Evolutionary conservation across 37 sponge, comb jelly and placozoan genomes (phyloP).

Genomic region (Axinella damicornis): DNA sequence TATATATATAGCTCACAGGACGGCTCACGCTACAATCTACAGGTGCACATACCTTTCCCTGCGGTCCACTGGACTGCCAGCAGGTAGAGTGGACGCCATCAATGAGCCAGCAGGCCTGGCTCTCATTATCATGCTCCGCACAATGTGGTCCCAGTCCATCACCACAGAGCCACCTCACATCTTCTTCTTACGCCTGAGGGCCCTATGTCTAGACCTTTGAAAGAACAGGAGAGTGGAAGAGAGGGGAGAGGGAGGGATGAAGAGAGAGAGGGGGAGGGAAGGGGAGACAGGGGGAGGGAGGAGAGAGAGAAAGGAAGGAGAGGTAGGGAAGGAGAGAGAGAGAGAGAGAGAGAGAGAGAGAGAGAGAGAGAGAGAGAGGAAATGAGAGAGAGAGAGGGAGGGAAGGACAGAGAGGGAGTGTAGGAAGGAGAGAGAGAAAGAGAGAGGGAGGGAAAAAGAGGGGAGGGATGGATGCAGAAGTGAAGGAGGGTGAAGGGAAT

Average conservation of each 20-base stretch:
- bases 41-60: conserved; percentile 75
- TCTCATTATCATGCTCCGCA: conserved; percentile 68
- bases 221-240: not conserved
- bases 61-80: conserved; percentile 94
- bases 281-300: not conserved
- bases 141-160: conserved; percentile 91
- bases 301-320: not conserved
- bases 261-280: not conserved
- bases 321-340: not conserved
- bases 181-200: conserved; percentile 47
- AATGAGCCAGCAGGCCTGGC: conserved; percentile 59
- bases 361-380: not conserved
- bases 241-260: too few species aligned
- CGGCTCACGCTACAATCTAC: too few species aligned
- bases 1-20: too few species aligned
- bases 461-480: too few species aligned
- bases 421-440: too few species aligned
- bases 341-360: too few species aligned
- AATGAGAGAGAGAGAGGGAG: too few species aligned
- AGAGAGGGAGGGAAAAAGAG: too few species aligned
- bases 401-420: too few species aligned
- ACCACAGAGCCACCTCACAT: conserved; percentile 85
- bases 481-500: too few species aligned
- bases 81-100: conserved; percentile 78
- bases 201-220: not conserved